Evolutionary conservation across 1,140 invertebrate species (phyloP), one percentile per base, ranked within the genome.

Genomic region (Trachelipus rathkii): DNA sequence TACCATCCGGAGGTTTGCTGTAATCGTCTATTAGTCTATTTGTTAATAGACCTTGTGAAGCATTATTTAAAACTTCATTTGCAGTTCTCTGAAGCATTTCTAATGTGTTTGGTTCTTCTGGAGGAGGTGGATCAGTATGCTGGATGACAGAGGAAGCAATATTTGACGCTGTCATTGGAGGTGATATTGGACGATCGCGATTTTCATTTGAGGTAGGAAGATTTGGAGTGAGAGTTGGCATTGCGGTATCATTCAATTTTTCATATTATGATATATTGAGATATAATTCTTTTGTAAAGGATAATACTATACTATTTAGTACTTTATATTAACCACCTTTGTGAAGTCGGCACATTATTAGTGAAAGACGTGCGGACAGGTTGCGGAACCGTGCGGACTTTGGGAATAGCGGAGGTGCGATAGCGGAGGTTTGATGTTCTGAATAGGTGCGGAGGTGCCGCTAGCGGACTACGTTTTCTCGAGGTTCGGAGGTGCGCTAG

Each of bases 31-130:
- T 92, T 82, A 96, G 87, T 83, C 94, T 94, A 82, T 92, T 94
- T 10, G 93, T 92, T 73, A 96, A 85, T 15, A 96, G 86, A 9
- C 94, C 94, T 86, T 95, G 93, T 74, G 93, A 95, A 71, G 94
- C 94, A 81, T 93, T 95, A 84, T 95, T 94, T 68, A 96, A 86
- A 66, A 96, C 93, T 75, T 84, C 77, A 86, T 95, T 93, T 5
- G 94, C 92, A 76, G 93, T 89, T 84, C 93, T 91, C 84, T 96
- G 94, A 73, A 97, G 86, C 89, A 96, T 91, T 86, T 96, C 94
- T 71, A 97, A 86, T 0, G 93, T 94, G 84, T 96, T 96, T 84
- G 93, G 92, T 83, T 93, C 92, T 21, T 92, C 87, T 73, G 91
- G 90, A 6, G 81, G 79, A 23, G 91, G 89, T 70, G 91, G 90